A percentile compares a stretch with the other conserved stretches of the same genome.
phyloP scores from a whole-genome alignment of 2,888 invertebrate genomes.

The Lacanobia oleracea region DNA sequence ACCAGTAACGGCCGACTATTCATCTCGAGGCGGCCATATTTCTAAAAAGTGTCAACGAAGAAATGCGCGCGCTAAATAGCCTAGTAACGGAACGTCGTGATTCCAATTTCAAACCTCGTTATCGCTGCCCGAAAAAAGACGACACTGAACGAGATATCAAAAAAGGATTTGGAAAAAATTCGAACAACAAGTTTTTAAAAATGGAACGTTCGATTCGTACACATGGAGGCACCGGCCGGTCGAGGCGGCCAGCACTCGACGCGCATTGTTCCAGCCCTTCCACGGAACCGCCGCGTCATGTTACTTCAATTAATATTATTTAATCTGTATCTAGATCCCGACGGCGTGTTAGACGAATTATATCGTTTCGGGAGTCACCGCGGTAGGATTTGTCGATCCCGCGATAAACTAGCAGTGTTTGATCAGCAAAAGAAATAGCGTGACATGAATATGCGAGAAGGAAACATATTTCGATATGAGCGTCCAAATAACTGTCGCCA shows the following conservation, averaged over 20 bases:
- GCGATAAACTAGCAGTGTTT: slow-evolving; percentile 77
- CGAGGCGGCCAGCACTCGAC: slow-evolving; percentile 57
- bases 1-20: slow-evolving; percentile 77
- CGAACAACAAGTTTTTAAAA: slow-evolving; percentile 75
- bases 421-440: slow-evolving; percentile 76
- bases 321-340: slow-evolving; percentile 84
- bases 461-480: slow-evolving; percentile 76
- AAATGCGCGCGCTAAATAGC: slow-evolving; percentile 81
- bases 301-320: slow-evolving; percentile 87
- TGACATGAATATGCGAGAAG: slow-evolving; percentile 77
- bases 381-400: slow-evolving; percentile 79
- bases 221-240: slow-evolving; percentile 51
- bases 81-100: slow-evolving; percentile 81
- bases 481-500: slow-evolving; percentile 77
- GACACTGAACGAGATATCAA: slow-evolving; percentile 76
- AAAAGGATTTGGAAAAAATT: slow-evolving; percentile 77
- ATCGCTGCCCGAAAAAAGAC: slow-evolving; percentile 77
- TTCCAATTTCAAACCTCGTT: slow-evolving; percentile 88
- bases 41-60: slow-evolving; percentile 79
- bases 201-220: slow-evolving; percentile 67
- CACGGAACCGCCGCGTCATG: slow-evolving; percentile 82
- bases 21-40: slow-evolving; percentile 74
- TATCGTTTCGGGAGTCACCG: slow-evolving; percentile 79
- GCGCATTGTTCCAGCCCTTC: slow-evolving; percentile 83
- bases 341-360: slow-evolving; percentile 84